Evolutionary conservation across 2,888 invertebrate species (phyloP), one percentile per base, ranked within the genome.

Genomic region (Eledona agricola): DNA sequence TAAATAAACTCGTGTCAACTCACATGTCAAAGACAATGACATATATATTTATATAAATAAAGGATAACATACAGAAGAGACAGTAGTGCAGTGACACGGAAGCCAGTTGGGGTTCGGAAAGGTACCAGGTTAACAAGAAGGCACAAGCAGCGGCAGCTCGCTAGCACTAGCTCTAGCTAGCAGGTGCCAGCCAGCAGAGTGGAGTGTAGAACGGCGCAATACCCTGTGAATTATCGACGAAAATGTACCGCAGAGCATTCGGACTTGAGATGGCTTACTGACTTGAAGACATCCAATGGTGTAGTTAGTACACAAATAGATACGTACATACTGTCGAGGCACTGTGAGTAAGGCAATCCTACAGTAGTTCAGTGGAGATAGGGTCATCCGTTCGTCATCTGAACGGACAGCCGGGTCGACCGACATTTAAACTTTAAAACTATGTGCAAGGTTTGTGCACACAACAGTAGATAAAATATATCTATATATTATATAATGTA

Each of bases 331-430:
- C 75, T 76, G 74, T 76, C 75, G 73, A 88, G 88, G 88, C 88
- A 88, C 88, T 87, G 87, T 86, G 85, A 86, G 83, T 87, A 88
- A 88, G 88, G 88, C 88, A 87, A 80, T 76, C 72, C 87, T 88
- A 88, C 87, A 87, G 84, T 86, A 86, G 83, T 77, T 79, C 79
- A 79, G 83, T 83, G 82, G 81, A 81, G 77, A 77, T 73, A 74
- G 74, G 76, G 74, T 74, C 71, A 64, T 74, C 74, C 74, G 34
- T 22, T 22, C 12, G 71, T 65, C n/a, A 62, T 62, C 63, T 64
- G 62, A 59, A 64, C 66, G 64, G 69, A 67, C 66, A 64, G 70
- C 64, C 70, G 67, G 71, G 68, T 60, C 17, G 13, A 34, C 63
- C 64, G 64, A 63, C 62, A 61, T 35, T 38, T 65, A 60, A 67